Evolutionary conservation across 2,888 invertebrate species (phyloP).

Genomic region (Schizotus pectinicornis): DNA sequence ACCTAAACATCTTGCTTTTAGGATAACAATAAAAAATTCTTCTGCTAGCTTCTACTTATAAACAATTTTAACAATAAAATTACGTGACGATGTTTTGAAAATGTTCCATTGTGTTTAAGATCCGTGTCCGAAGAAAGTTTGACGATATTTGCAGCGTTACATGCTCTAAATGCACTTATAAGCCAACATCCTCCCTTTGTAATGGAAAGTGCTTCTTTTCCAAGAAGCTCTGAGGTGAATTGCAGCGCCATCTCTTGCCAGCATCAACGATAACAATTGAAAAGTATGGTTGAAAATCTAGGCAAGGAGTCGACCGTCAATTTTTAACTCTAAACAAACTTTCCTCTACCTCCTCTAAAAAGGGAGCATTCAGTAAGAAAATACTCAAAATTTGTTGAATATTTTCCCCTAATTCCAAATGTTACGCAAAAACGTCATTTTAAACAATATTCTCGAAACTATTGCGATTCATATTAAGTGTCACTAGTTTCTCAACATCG

Average conservation of each 20-base stretch:
- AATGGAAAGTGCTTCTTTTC: slow-evolving; percentile 15
- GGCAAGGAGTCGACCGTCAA: slow-evolving; percentile 3
- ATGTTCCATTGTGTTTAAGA: slow-evolving; percentile 41
- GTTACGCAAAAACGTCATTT: background rate
- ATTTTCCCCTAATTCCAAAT: too few species aligned
- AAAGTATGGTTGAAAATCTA: background rate
- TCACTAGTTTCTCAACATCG: background rate
- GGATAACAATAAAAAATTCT: slow-evolving; percentile 9
- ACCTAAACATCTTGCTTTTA: background rate
- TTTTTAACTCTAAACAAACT: slow-evolving; percentile 2
- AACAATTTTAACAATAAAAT: slow-evolving; percentile 3
- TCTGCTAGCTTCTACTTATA: slow-evolving; percentile 9
- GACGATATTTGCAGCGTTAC: slow-evolving; percentile 33
- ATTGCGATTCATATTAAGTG: background rate
- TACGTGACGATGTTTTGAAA: slow-evolving; percentile 11
- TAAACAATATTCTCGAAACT: background rate
- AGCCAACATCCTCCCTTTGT: slow-evolving; percentile 1
- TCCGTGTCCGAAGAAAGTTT: slow-evolving; percentile 40
- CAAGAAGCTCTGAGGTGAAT: too few species aligned
- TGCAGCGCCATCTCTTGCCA: background rate
- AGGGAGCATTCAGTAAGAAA: background rate
- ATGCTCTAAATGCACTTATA: slow-evolving; percentile 38
- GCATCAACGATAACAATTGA: background rate
- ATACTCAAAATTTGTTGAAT: background rate
- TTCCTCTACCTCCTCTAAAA: background rate